Evolutionary conservation across 2,113 vertebrate species (phyloP).

Genomic region (Struthidea cinerea): DNA sequence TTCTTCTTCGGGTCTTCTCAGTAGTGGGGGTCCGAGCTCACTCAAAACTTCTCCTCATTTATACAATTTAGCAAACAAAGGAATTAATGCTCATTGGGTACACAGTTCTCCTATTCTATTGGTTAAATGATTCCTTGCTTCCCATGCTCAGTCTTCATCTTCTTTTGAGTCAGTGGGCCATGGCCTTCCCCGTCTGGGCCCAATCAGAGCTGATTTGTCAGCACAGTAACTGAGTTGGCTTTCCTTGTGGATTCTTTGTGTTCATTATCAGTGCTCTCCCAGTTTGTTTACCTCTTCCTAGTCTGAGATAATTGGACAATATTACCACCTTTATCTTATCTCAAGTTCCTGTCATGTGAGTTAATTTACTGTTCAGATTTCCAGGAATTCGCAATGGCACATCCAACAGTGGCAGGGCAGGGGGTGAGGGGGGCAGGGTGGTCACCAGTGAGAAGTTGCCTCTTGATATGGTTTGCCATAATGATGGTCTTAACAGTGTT

Average conservation of each 20-base stretch:
- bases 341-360: not conserved
- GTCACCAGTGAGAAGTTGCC: not conserved
- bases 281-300: not conserved
- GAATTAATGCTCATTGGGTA: not conserved
- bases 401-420: not conserved
- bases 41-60: not conserved
- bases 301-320: not conserved
- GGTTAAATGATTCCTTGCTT: not conserved
- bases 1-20: not conserved
- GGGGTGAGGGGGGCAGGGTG: fast-evolving
- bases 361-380: not conserved
- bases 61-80: not conserved
- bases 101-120: not conserved
- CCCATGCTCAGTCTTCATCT: not conserved
- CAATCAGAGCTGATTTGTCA: not conserved
- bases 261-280: not conserved
- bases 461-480: not conserved
- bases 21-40: not conserved
- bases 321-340: not conserved
- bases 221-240: not conserved
- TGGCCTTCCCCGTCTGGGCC: not conserved
- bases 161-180: not conserved
- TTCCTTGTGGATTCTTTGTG: not conserved
- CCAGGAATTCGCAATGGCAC: not conserved
- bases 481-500: fast-evolving